These are phyloP conservation scores for Drosophila subpulchrella DNA, from an alignment of 1,140 invertebrate species.

Conservation along the genomic window DNA sequence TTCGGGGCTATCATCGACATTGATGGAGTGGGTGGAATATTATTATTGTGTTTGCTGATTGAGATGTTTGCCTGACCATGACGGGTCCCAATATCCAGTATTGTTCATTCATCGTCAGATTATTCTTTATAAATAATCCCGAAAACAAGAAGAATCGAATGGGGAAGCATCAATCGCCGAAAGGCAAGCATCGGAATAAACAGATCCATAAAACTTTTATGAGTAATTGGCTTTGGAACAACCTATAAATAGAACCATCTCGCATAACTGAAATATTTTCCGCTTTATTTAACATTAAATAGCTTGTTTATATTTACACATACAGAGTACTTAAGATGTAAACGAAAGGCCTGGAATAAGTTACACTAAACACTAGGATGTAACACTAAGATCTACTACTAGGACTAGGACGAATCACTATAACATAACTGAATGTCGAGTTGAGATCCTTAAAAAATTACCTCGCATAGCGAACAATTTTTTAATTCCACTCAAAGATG, in stretches of 20 bases:
- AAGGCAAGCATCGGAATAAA: constrained; percentile 62
- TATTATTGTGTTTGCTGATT: constrained; percentile 15
- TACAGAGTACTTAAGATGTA: constrained; percentile 53
- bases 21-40: constrained; percentile 25
- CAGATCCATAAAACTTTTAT: constrained; percentile 79
- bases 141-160: background rate
- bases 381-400: constrained; percentile 37
- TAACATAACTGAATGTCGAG: constrained; percentile 73
- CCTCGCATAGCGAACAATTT: constrained; percentile 34
- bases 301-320: constrained; percentile 46
- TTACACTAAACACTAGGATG: constrained; percentile 72
- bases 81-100: constrained; percentile 8
- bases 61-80: constrained; percentile 36
- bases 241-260: constrained; percentile 38
- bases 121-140: constrained; percentile 49
- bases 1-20: constrained; percentile 8
- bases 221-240: constrained; percentile 64
- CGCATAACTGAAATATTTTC: constrained; percentile 73
- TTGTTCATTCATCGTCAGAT: constrained; percentile 60
- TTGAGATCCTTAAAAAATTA: constrained; percentile 79
- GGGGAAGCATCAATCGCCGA: constrained; percentile 35
- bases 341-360: constrained; percentile 71
- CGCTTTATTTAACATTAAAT: constrained; percentile 73
- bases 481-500: constrained; percentile 71
- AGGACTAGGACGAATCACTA: constrained; percentile 56